Evolutionary conservation across 2,113 vertebrate species (phyloP).

Genomic region (Polyodon spathula): DNA sequence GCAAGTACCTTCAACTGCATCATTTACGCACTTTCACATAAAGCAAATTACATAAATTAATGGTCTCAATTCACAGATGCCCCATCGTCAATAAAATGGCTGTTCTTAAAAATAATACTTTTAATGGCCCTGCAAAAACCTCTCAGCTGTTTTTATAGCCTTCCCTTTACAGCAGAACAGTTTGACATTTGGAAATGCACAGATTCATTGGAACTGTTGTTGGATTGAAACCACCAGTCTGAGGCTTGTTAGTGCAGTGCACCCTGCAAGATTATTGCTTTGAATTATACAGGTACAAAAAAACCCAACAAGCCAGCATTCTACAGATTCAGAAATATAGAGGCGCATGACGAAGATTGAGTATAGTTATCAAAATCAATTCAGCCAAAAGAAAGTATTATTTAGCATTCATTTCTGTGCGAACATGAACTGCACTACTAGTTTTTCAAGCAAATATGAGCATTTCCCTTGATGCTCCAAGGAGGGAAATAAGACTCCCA

Average conservation of each 20-base stretch:
- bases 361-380: too few species aligned
- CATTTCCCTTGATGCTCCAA: too few species aligned
- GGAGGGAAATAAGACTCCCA: too few species aligned
- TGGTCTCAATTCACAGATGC: slow-evolving; percentile 12
- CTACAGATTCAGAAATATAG: too few species aligned
- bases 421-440: too few species aligned
- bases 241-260: background rate
- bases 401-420: too few species aligned
- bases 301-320: too few species aligned
- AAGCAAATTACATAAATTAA: slow-evolving; percentile 27
- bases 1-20: slow-evolving; percentile 17
- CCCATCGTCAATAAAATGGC: slow-evolving; percentile 24
- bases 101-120: slow-evolving; percentile 23
- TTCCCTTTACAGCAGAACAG: slow-evolving; percentile 16
- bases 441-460: too few species aligned
- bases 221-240: background rate
- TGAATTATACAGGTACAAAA: too few species aligned
- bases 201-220: slow-evolving; percentile 2
- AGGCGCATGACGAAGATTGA: too few species aligned
- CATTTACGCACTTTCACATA: slow-evolving; percentile 18
- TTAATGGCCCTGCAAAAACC: slow-evolving; percentile 28
- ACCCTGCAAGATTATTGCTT: too few species aligned
- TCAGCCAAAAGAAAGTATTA: too few species aligned
- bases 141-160: slow-evolving; percentile 19
- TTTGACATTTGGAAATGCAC: slow-evolving; percentile 18